Evolutionary conservation across 2,797 vertebrate species (phyloP), one percentile per base, ranked within the genome.

Genomic region (Lithobates sylvaticus): DNA sequence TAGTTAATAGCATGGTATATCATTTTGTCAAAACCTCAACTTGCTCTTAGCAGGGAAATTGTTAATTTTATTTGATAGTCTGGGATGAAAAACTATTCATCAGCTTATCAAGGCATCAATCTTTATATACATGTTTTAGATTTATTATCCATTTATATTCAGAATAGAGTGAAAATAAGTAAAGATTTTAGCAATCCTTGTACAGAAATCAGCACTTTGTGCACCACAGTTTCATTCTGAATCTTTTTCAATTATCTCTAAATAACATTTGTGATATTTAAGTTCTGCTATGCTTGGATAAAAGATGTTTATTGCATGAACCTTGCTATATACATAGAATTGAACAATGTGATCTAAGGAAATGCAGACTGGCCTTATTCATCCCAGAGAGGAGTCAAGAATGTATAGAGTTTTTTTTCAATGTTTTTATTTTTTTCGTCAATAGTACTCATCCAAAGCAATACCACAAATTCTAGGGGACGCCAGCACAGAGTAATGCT

Each of bases 91-190:
- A 44, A 44, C 42, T 44, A 44, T 44, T 54, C 50, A 54, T 54
- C 50, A 54, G 50, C 50, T 54, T 8, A 50, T 27, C 78, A 69
- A 50, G 26, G 47, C 26, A 50, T 68, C 78, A 81, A 32, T 70
- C 42, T 34, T 47, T 54, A 81, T 67, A 13, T 69, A 69, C 64
- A 69, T 81, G 67, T 65, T 81, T 81, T 71, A 32, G 71, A 81
- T 72, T 32, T 54, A 54, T 54, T 54, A 54, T 54, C 50, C 13
- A 18, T 54, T 18, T 54, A 54, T 18, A 4, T 18, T 54, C 15
- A 26, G 12, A 27, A 81, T 81, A 44, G 27, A 34, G 54, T 61
- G 58, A 71, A 81, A 72, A 61, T 81, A 71, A 81, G 13, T 70
- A 18, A 67, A 50, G 29, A 81, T 72, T 50, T 23, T 47, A 72